A percentile compares a stretch with the other conserved stretches of the same genome.
Evolutionary conservation across 2,797 vertebrate species (phyloP).

Genomic region (Pantherophis alleghaniensis): DNA sequence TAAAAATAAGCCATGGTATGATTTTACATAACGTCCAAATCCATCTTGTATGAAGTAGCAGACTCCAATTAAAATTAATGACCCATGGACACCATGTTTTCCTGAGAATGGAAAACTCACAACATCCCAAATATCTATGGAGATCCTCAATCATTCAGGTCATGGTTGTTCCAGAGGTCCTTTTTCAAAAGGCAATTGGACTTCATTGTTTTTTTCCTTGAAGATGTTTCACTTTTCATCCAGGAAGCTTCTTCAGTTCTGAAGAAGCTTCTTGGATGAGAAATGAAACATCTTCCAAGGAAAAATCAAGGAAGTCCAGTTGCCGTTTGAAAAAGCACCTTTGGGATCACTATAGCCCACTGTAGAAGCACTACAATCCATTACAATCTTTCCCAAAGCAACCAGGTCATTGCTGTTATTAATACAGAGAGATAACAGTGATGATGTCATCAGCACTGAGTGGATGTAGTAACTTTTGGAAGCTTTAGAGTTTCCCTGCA

Average conservation of each 20-base stretch:
- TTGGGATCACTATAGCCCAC: neutral
- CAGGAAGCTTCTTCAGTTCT: neutral
- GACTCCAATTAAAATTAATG: neutral
- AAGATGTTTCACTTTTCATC: neutral
- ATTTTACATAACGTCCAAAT: neutral
- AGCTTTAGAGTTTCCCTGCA: neutral
- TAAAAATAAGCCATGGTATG: neutral
- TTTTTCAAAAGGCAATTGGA: neutral
- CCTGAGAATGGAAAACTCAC: neutral
- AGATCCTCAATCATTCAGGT: neutral
- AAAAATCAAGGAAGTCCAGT: no score
- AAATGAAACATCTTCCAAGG: no score
- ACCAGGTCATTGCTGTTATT: neutral
- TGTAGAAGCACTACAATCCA: neutral
- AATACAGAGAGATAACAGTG: no score
- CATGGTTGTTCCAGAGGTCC: neutral
- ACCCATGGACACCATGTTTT: neutral
- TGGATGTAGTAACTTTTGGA: neutral
- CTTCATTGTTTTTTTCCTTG: neutral
- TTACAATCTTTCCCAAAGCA: neutral
- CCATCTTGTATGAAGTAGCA: neutral
- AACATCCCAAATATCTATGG: neutral
- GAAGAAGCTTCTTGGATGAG: no score
- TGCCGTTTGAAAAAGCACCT: neutral
- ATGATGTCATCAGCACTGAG: no score